phyloP scores from a whole-genome alignment of 2,888 invertebrate species.

The Eilema sororculum region DNA sequence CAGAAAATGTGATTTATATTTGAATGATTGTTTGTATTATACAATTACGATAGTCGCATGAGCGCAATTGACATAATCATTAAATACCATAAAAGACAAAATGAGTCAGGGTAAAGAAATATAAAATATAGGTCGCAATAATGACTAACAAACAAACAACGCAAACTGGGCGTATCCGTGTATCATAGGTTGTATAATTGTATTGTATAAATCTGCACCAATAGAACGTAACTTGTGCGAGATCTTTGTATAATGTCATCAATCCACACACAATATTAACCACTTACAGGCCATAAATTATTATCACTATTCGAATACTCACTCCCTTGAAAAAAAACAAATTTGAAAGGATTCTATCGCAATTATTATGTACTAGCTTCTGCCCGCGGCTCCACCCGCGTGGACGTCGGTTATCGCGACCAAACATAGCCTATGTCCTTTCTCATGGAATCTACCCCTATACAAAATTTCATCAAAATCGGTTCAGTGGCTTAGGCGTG shows the following conservation, averaged over 20 bases:
- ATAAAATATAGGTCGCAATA: conserved; percentile 3
- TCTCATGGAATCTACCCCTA: no score
- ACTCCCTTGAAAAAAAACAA: not conserved
- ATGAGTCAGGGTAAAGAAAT: not conserved
- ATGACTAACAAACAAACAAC: conserved; percentile 3
- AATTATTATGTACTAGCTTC: no score
- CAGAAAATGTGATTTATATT: not conserved
- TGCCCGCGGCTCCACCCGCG: no score
- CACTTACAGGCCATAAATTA: not conserved
- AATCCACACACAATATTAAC: not conserved
- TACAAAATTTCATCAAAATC: no score
- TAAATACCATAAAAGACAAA: conserved; percentile 2
- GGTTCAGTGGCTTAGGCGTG: no score
- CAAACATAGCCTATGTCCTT: no score
- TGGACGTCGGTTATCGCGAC: no score
- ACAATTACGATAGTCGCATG: not conserved
- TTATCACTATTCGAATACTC: not conserved
- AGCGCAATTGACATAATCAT: not conserved
- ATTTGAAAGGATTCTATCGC: not conserved
- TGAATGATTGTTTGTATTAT: not conserved
- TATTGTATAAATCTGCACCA: not conserved
- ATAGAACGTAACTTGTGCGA: not conserved
- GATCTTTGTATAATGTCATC: not conserved
- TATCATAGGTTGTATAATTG: not conserved
- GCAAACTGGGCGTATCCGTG: not conserved